A percentile compares a stretch with the other conserved stretches of the same genome.
These are phyloP conservation scores for Nipponacmea schrenckii DNA, from an alignment of 2,888 invertebrate genomes.

Conservation along the genomic window DNA sequence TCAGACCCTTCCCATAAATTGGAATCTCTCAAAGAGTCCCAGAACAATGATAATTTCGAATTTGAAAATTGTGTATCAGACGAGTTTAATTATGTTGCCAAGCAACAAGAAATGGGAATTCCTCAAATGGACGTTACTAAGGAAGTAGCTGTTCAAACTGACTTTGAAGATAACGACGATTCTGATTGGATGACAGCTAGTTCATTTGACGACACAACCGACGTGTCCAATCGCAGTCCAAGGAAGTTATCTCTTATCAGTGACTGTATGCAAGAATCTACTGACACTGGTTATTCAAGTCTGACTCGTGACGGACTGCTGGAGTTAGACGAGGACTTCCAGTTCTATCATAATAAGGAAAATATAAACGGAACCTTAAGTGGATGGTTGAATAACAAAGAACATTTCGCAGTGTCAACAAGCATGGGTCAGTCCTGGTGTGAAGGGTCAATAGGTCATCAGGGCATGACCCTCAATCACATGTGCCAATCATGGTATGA, in stretches of 20 bases:
- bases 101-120: slow-evolving; percentile 40
- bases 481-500: slow-evolving; percentile 6
- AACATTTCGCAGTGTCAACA: neutral
- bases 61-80: slow-evolving; percentile 49
- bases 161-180: slow-evolving; percentile 25
- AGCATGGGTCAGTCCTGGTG: slow-evolving; percentile 1
- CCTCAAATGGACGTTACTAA: slow-evolving; percentile 23
- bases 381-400: neutral
- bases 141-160: slow-evolving; percentile 31
- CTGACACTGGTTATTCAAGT: slow-evolving; percentile 58
- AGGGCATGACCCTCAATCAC: neutral
- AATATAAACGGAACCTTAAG: neutral
- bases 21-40: slow-evolving; percentile 3
- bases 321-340: slow-evolving; percentile 34
- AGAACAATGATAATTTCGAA: slow-evolving; percentile 38
- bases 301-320: slow-evolving; percentile 44
- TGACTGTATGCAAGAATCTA: slow-evolving; percentile 52
- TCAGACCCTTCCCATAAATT: slow-evolving; percentile 12
- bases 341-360: slow-evolving; percentile 14
- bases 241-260: slow-evolving; percentile 14
- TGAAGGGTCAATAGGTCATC: neutral
- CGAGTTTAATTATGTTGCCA: slow-evolving; percentile 39
- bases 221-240: neutral
- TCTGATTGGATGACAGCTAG: slow-evolving; percentile 13
- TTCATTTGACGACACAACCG: slow-evolving; percentile 19